These are phyloP conservation scores for Grammomys dolichurus DNA, from an alignment of 2,113 vertebrate species.

Conservation along the genomic window DNA sequence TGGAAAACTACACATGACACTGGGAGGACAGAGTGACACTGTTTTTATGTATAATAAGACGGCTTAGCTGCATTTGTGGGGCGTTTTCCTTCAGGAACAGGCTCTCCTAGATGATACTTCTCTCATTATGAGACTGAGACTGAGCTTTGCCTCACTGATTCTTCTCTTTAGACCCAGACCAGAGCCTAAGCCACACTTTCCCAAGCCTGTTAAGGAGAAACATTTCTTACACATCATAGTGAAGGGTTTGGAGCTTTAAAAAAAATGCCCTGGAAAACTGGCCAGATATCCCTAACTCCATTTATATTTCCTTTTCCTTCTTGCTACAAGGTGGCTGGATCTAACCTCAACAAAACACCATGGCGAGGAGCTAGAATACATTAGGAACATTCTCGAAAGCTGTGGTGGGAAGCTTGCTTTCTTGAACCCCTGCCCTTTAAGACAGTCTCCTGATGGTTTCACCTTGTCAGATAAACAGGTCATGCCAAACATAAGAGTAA, in stretches of 20 bases:
- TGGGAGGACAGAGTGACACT: background rate
- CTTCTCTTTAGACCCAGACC: slow-evolving; percentile 11
- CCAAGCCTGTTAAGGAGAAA: background rate
- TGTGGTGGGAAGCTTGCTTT: background rate
- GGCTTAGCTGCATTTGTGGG: background rate
- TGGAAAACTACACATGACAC: background rate
- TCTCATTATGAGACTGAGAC: background rate
- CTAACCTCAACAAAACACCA: background rate
- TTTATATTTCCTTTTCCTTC: background rate
- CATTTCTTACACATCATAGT: background rate
- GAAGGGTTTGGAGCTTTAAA: background rate
- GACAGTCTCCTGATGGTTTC: background rate
- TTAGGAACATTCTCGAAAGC: background rate
- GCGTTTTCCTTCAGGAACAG: slow-evolving; percentile 1
- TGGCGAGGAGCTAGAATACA: background rate
- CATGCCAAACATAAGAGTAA: background rate
- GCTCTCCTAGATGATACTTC: background rate
- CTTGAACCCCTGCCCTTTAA: background rate
- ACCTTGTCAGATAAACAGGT: background rate
- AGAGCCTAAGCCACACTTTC: background rate
- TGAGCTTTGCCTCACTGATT: slow-evolving; percentile 4
- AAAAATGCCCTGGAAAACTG: slow-evolving; percentile 13
- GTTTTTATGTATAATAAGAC: too few relatives aligned
- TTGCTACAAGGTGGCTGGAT: background rate
- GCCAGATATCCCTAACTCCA: background rate